These are phyloP conservation scores for Sinodicranocentrus sp. DNA, from an alignment of 2,888 invertebrate genomes.

Conservation along the genomic window DNA sequence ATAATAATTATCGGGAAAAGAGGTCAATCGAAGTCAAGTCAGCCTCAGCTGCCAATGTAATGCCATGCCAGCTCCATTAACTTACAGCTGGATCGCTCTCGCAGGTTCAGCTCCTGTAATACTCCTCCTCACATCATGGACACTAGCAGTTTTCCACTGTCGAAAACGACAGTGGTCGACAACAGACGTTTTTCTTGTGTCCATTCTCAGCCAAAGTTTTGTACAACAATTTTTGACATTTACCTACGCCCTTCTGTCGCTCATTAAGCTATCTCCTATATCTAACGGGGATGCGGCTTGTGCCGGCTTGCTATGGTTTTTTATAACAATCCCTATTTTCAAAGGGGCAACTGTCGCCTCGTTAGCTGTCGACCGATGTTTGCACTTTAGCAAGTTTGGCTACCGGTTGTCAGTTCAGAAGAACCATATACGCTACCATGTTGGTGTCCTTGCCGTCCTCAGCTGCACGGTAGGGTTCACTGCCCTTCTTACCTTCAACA, in stretches of 20 bases:
- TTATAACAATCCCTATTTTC: constrained; percentile 71
- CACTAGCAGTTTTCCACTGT: constrained; percentile 71
- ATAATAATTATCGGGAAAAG: constrained; percentile 1
- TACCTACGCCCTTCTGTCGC: constrained; percentile 70
- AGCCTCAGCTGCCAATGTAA: constrained; percentile 28
- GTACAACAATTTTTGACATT: constrained; percentile 73
- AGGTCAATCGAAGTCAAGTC: neutral
- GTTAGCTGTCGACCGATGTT: constrained; percentile 71
- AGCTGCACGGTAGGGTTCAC: constrained; percentile 71
- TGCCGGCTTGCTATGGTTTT: constrained; percentile 73
- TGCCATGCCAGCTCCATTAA: constrained; percentile 73
- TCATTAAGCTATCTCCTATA: constrained; percentile 68
- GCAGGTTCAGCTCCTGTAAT: constrained; percentile 74
- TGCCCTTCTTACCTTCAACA: constrained; percentile 71
- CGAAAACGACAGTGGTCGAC: constrained; percentile 71
- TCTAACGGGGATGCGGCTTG: constrained; percentile 71
- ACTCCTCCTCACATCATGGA: constrained; percentile 71
- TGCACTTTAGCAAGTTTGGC: constrained; percentile 69
- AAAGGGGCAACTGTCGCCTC: constrained; percentile 72
- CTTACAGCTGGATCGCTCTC: constrained; percentile 74
- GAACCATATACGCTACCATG: constrained; percentile 70
- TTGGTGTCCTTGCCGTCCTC: constrained; percentile 69
- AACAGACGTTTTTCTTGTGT: constrained; percentile 71
- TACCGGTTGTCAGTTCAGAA: constrained; percentile 70
- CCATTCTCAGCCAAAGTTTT: constrained; percentile 70